Evolutionary conservation across 2,888 invertebrate species (phyloP).

Genomic region (Lithophane leautieri): DNA sequence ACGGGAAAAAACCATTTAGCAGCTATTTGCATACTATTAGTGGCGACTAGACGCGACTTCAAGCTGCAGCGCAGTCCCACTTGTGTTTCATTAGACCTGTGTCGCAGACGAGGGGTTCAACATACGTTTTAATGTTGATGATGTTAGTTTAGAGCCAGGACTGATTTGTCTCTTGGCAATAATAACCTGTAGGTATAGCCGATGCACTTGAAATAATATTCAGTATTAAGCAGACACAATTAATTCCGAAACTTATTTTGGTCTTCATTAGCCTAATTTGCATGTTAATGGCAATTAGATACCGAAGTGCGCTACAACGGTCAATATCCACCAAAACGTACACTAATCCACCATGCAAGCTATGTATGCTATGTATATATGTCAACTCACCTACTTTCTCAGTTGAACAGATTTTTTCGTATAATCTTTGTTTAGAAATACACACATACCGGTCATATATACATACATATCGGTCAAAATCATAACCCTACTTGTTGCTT

Average conservation of each 20-base stretch:
- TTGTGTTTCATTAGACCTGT: constrained; percentile 57
- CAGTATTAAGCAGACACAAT: not conserved
- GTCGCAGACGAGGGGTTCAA: constrained; percentile 8
- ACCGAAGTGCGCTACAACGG: not conserved
- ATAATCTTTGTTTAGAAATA: not conserved
- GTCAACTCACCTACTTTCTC: constrained; percentile 7
- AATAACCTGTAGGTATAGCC: not conserved
- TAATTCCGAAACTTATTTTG: not conserved
- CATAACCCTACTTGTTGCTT: too few species aligned
- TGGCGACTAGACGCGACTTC: constrained; percentile 58
- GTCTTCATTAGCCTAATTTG: constrained; percentile 2
- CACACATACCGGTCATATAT: too few species aligned
- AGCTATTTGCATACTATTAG: constrained; percentile 72
- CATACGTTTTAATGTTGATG: constrained; percentile 20
- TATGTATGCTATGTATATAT: not conserved
- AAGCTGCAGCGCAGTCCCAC: constrained; percentile 48
- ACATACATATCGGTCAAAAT: too few species aligned
- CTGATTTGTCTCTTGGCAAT: not conserved
- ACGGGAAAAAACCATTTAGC: constrained; percentile 71
- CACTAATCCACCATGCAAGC: not conserved
- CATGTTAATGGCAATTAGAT: not conserved
- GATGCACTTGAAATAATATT: not conserved
- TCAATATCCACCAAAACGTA: not conserved
- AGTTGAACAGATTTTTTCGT: not conserved
- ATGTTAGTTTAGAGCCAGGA: not conserved